Evolutionary conservation across 2,113 vertebrate genomes (phyloP).

Genomic region (Eurypyga helias): DNA sequence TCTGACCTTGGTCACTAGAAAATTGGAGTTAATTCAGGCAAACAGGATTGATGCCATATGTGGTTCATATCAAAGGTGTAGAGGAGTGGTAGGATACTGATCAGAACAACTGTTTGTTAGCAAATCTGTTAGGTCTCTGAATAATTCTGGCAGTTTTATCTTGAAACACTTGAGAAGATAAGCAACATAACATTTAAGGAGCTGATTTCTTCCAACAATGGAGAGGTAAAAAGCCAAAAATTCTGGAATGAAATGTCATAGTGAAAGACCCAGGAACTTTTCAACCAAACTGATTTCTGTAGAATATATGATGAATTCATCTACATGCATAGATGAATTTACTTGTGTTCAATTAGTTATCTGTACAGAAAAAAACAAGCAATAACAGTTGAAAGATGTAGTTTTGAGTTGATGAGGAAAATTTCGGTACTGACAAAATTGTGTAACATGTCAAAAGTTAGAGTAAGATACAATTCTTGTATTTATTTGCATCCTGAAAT

Average conservation of each 20-base stretch:
- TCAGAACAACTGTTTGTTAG: constrained; percentile 47
- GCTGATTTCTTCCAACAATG: neutral
- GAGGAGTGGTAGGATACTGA: constrained; percentile 11
- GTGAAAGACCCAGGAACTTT: neutral
- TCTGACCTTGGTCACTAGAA: constrained; percentile 69
- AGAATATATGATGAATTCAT: neutral
- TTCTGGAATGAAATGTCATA: neutral
- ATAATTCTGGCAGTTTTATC: constrained; percentile 50
- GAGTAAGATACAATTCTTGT: neutral
- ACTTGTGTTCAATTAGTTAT: neutral
- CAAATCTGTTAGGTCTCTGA: constrained; percentile 64
- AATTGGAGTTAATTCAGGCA: constrained; percentile 72
- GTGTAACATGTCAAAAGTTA: neutral
- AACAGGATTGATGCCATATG: constrained; percentile 67
- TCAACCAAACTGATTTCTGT: neutral
- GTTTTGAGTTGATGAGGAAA: neutral
- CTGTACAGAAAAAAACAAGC: neutral
- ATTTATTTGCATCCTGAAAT: neutral
- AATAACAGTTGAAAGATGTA: neutral
- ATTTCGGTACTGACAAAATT: neutral
- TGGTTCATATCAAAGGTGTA: constrained; percentile 46
- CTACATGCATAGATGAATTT: neutral
- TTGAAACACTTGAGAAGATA: constrained; percentile 50
- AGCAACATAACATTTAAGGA: neutral
- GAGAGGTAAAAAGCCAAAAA: neutral